Evolutionary conservation across 2,888 invertebrate genomes (phyloP), one percentile per base, ranked within the genome.

Genomic region (Nysson spinosus): DNA sequence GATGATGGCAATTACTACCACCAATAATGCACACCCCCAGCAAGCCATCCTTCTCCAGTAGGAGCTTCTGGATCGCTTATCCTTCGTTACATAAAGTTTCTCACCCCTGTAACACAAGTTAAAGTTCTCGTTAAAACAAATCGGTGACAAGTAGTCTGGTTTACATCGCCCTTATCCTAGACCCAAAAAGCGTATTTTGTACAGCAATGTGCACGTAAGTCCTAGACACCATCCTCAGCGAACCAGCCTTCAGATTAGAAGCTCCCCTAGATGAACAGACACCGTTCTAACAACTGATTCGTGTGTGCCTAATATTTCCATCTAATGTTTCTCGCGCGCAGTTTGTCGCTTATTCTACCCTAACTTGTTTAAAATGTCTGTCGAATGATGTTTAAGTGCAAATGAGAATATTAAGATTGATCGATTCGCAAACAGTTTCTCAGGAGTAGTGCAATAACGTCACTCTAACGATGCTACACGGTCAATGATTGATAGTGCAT

Each of bases 61-160:
- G 55, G 91, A 90, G 80, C 92, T 91, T 83, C 91, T 91, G 39
- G 92, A 91, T 50, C 94, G 89, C 84, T 94, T 94, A 87, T 94
- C 94, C 83, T 93, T 93, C 9, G 94, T 95, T 61, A 95, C 93
- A 84, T 94, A 94, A 54, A 95, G 87, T 84, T 95, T 95, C 87
- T 95, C 94, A 54, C 94, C 94, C 87, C 94, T 94, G 91, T 50
- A 91, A 92, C 83, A 82, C 68, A 83, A 64, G 28, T 37, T 54
- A 32, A 65, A 72, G 3, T 2, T 3, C 11, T n/a, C 14, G 16
- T 68, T 54, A 74, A 50, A 35, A 16, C 34, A 5, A 3, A 34
- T n/a, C 26, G 3, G 28, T 24, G 19, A 7, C n/a, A 4, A 12
- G 4, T 5, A 11, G 28, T 11, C 4, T 1, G 3, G 11, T 1